Percentiles rank a stretch among this genome's conserved stretches.
phyloP scores from a whole-genome alignment of 2,888 invertebrate genomes.

The Ferrisia virgata region DNA sequence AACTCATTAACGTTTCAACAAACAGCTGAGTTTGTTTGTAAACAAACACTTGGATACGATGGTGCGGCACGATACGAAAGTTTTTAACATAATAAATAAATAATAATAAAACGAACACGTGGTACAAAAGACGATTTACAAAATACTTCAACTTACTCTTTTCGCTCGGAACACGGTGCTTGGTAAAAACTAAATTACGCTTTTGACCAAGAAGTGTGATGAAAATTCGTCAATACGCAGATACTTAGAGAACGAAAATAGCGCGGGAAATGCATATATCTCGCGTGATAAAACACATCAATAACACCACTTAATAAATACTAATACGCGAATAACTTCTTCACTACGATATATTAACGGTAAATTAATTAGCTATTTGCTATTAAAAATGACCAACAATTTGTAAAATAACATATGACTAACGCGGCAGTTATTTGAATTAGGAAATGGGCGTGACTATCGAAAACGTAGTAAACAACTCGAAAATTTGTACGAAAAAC shows the following conservation, averaged over 20 bases:
- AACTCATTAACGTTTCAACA: neutral
- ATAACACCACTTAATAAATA: neutral
- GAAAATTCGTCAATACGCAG: neutral
- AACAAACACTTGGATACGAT: neutral
- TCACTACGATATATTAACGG: neutral
- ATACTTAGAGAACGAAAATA: neutral
- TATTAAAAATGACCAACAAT: neutral
- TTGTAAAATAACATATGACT: slow-evolving; percentile 17
- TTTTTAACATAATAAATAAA: neutral
- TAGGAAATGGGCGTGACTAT: slow-evolving; percentile 20
- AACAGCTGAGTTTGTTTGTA: neutral
- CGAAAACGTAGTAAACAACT: neutral
- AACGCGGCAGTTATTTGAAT: neutral
- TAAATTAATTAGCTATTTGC: neutral
- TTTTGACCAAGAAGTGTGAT: neutral
- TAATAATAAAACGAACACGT: neutral
- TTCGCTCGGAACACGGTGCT: neutral
- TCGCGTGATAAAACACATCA: neutral
- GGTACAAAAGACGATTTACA: neutral
- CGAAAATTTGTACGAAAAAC: neutral
- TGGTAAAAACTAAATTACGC: neutral
- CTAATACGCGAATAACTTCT: neutral
- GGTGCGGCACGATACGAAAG: neutral
- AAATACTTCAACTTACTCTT: neutral
- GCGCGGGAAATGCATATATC: slow-evolving; percentile 13